Evolutionary conservation across 2,113 vertebrate species (phyloP), one percentile per base, ranked within the genome.

Genomic region (Charina bottae): DNA sequence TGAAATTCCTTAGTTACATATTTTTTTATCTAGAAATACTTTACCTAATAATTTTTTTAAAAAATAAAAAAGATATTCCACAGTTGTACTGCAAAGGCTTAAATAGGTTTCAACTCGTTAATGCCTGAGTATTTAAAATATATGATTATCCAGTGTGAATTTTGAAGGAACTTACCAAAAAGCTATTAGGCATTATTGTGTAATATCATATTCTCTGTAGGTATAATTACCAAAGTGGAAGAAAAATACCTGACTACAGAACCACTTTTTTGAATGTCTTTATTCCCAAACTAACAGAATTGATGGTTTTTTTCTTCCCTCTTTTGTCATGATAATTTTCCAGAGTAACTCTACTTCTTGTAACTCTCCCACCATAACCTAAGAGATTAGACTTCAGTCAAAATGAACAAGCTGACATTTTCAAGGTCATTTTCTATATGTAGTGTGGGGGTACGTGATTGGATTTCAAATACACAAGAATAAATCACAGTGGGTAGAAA

Each of bases 401-500:
- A 95, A 95, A 91, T 96, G 95, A 97, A 95, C 94, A 95, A 95
- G 90, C 93, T 97, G 96, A 96, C 96, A 95, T 97, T 97, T 96
- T 95, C 95, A 96, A 97, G 96, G 96, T 97, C 95, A 94, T 96
- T 96, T 97, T 96, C 95, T 97, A 95, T 97, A 97, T 93, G 96
- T 96, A 95, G 93, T 85, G 9, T 93, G 88, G 93, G 94, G 94
- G 55, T 93, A 97, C 93, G 95, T 97, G 97, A 94, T 94, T 94
- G 85, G 95, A 95, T 96, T 97, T 97, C 95, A 94, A 94, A 97
- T 95, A 84, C 89, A 92, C 72, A 94, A 17, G 85, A 95, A 94
- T 95, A 96, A 96, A 96, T 96, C 96, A 94, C 94, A 95, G 54
- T 96, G 95, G 95, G 93, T 94, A 94, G 95, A 95, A 96, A 90